Base-by-base conservation (phyloP, 2,888 invertebrate species). In the Yponomeuta cagnagella region DNA sequence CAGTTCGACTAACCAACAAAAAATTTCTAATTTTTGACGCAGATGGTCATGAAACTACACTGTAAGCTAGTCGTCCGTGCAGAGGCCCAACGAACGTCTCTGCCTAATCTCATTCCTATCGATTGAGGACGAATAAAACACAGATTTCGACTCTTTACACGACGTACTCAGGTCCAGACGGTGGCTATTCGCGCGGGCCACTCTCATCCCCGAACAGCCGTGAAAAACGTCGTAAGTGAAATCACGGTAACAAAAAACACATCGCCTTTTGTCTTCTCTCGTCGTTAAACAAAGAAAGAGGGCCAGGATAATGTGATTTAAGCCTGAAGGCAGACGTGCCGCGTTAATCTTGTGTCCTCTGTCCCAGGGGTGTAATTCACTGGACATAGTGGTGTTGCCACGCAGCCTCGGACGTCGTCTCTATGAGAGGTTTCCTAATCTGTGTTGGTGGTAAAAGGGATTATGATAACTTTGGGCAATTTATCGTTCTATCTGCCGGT, bases 271-370 rank as follows among this genome's bases (percentile, higher is more conserved):
- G 48, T 43, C 48, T 68, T 68, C 15, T 68, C 69, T 58, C 12
- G 52, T 52, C 69, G 58, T 69, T 69, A 69, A 52, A 69, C 69
- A 63, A 63, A 52, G 69, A 58, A 30, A 30, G 69, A 33, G 69
- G 69, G 69, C 10, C 30, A 23, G 8, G 37, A 48, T 69, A 69
- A 69, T 69, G 52, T 69, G 69, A 69, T 69, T 69, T 69, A 69
- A 52, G 69, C 37, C 58, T 58, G 23, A 23, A 52, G 30, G 15
- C 69, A 69, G 69, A 69, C 69, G 69, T 69, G 69, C 12, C 58
- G 8, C 69, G 69, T 69, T 69, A 69, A 69, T 69, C 69, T 69
- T 69, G 33, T 31, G 33, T 9, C 10, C 68, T 58, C 30, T 1
- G 31, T 68, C 68, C 48, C 68, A 33, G 15, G 68, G 68, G 68